Evolutionary conservation across 2,888 invertebrate species (phyloP).

Genomic region (Bugula neritina): DNA sequence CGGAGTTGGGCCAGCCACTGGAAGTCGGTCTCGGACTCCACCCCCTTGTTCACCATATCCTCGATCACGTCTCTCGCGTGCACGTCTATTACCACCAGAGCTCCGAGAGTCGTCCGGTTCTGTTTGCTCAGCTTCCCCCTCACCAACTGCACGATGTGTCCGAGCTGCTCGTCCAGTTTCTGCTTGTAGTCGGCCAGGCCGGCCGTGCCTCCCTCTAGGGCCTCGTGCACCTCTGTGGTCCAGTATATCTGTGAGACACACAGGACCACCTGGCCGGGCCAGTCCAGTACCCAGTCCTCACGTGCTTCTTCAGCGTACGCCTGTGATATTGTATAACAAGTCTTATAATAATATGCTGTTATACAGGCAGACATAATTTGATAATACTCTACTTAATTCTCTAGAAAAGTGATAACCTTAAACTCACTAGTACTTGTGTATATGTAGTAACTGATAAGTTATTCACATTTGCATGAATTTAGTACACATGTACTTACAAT

Average conservation of each 20-base stretch:
- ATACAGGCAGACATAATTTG: too few relatives aligned
- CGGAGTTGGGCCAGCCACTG: slow-evolving; percentile 83
- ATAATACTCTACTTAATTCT: too few relatives aligned
- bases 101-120: slow-evolving; percentile 81
- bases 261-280: slow-evolving; percentile 89
- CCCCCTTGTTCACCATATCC: slow-evolving; percentile 56
- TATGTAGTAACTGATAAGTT: too few relatives aligned
- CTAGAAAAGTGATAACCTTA: too few relatives aligned
- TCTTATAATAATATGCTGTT: too few relatives aligned
- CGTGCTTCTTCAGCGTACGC: slow-evolving; percentile 54
- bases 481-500: too few relatives aligned
- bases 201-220: slow-evolving; percentile 61
- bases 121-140: slow-evolving; percentile 77
- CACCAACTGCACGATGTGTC: slow-evolving; percentile 69
- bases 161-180: slow-evolving; percentile 62
- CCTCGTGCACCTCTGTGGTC: slow-evolving; percentile 72
- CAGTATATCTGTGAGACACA: slow-evolving; percentile 72
- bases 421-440: too few relatives aligned
- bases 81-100: slow-evolving; percentile 84
- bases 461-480: too few relatives aligned
- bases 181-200: slow-evolving; percentile 60
- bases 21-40: slow-evolving; percentile 72
- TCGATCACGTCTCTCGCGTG: slow-evolving; percentile 82
- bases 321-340: too few relatives aligned
- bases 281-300: slow-evolving; percentile 74